Conservation (phyloP, 2,888 invertebrate genomes). For the Neocrepidodera transversa region DNA sequence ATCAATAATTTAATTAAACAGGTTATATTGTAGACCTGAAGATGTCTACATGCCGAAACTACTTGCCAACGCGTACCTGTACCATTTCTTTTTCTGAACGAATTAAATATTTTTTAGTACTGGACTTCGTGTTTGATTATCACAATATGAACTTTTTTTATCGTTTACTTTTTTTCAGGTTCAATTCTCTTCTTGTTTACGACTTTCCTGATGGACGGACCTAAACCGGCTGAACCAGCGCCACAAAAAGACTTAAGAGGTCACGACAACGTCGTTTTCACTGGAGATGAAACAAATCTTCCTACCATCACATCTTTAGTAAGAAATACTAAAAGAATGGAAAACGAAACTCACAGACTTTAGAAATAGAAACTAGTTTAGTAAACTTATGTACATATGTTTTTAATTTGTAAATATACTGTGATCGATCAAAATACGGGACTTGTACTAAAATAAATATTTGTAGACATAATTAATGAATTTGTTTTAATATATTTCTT, state of each 20-base stretch:
- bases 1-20: too few species aligned
- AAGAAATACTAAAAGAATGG: slow-evolving; percentile 43
- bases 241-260: slow-evolving; percentile 50
- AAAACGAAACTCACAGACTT: slow-evolving; percentile 49
- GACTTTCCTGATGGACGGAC: slow-evolving; percentile 81
- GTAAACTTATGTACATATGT: neutral
- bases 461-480: neutral
- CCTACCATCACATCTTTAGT: slow-evolving; percentile 53
- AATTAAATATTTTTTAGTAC: too few species aligned
- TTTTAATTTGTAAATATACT: slow-evolving; percentile 4
- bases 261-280: slow-evolving; percentile 55
- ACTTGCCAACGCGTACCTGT: too few species aligned
- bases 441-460: neutral
- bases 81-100: too few species aligned
- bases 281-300: slow-evolving; percentile 53
- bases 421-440: slow-evolving; percentile 7
- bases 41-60: too few species aligned
- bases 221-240: slow-evolving; percentile 53
- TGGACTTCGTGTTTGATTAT: too few species aligned
- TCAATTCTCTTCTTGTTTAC: slow-evolving; percentile 82
- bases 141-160: too few species aligned
- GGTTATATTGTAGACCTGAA: too few species aligned
- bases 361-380: slow-evolving; percentile 36
- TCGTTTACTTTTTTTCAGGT: slow-evolving; percentile 62
- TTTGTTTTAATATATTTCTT: too few species aligned